Conservation (phyloP, 2,113 vertebrate species). For the Brachypteracias leptosomus region DNA sequence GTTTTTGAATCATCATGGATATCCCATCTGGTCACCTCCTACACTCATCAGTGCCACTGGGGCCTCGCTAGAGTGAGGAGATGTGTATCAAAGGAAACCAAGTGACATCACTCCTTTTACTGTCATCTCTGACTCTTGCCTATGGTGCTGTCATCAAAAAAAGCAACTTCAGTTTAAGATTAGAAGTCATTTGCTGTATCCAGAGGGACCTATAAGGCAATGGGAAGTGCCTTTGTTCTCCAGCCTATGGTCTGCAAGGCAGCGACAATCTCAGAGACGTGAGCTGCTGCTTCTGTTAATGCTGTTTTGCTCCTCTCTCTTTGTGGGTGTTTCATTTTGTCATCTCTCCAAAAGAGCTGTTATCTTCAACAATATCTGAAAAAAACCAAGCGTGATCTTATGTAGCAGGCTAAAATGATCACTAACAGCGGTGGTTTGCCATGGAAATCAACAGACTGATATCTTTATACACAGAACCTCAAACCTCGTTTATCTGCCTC, state of each 20-base stretch:
- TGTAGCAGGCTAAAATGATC: background rate
- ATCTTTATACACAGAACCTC: background rate
- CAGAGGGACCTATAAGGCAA: background rate
- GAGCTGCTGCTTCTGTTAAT: background rate
- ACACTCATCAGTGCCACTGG: accelerated
- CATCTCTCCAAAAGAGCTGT: background rate
- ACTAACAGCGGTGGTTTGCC: background rate
- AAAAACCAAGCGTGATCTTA: background rate
- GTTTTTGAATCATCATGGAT: too few relatives aligned
- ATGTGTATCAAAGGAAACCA: background rate
- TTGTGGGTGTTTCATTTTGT: background rate
- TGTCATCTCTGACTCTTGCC: background rate
- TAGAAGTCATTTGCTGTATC: background rate
- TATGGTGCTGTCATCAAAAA: background rate
- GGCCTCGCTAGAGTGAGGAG: background rate
- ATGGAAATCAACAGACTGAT: background rate
- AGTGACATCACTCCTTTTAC: background rate
- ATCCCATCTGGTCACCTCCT: background rate
- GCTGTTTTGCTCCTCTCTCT: background rate
- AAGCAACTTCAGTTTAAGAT: background rate
- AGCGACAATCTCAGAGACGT: background rate
- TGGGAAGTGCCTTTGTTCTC: background rate
- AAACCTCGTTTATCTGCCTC: background rate
- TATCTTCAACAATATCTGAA: background rate
- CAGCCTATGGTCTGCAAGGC: background rate